Base-by-base conservation (phyloP, 1,140 invertebrate species). In the Streblospio benedicti region DNA sequence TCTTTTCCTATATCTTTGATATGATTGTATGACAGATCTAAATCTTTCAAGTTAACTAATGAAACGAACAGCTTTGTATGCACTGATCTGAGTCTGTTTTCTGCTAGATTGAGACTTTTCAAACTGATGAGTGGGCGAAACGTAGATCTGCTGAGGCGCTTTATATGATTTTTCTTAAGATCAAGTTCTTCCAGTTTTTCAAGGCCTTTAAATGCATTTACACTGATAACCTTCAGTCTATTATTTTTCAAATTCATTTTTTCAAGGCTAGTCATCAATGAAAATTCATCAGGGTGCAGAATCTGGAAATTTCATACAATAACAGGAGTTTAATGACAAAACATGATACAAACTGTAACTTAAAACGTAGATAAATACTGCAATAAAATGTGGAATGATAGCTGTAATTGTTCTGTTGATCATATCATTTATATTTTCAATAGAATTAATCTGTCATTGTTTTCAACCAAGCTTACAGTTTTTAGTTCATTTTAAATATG, bases 161-260 rank as follows among this genome's bases (percentile, higher is more conserved):
- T 20, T 14, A 57, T 33, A 47, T 47, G 30, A 52, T 67, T 67
- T 25, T 56, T 43, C 16, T 60, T 61, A n/a, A 67, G 30, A 49
- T 62, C 47, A 6, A 67, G 35, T 23, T 43, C 27, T 35, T 50
- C 18, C 2, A 65, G 51, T 18, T 45, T 45, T 14, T 18, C 27
- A 1, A 45, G 43, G 27, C 43, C 14, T 25, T 45, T 6, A 20
- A 14, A 4, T 20, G 5, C 18, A 20, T 18, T 5, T 45, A 25
- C 43, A n/a, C n/a, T n/a, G n/a, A n/a, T n/a, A n/a, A n/a, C n/a
- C n/a, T n/a, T n/a, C n/a, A n/a, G n/a, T n/a, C n/a, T n/a, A n/a
- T n/a, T n/a, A n/a, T n/a, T n/a, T n/a, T n/a, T n/a, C n/a, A n/a
- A n/a, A n/a, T n/a, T n/a, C n/a, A n/a, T n/a, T n/a, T n/a, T n/a